Conservation (phyloP, 2,113 vertebrate species). For the Oophaga pumilio region DNA sequence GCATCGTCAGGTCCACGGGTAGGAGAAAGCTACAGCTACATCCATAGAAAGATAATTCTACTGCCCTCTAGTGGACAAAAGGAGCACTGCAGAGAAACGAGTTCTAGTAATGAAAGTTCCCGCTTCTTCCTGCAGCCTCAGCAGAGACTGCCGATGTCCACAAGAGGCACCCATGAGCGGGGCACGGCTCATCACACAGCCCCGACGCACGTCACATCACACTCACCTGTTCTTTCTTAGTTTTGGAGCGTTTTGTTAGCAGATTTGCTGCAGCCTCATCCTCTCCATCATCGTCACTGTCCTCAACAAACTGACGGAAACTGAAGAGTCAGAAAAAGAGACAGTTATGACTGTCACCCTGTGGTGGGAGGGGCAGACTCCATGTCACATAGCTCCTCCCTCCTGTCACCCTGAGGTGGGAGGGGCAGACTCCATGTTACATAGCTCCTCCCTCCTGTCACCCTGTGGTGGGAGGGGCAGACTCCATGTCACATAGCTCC, state of each 20-base stretch:
- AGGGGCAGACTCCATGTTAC: not conserved
- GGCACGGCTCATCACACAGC: too few species aligned
- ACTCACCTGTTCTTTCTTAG: constrained; percentile 80
- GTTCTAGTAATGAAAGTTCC: too few species aligned
- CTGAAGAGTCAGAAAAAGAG: constrained; percentile 61
- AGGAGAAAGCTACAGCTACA: not conserved
- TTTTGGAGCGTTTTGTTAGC: constrained; percentile 76
- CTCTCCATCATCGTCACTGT: constrained; percentile 67
- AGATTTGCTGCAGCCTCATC: constrained; percentile 62
- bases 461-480: not conserved
- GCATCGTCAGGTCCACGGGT: not conserved
- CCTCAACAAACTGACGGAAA: constrained; percentile 82
- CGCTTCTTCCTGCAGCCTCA: too few species aligned
- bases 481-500: not conserved
- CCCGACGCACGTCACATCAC: too few species aligned
- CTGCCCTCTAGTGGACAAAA: too few species aligned
- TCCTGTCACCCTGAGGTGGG: not conserved
- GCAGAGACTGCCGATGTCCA: too few species aligned
- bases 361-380: not conserved
- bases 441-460: too few species aligned
- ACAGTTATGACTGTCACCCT: not conserved
- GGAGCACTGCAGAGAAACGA: too few species aligned
- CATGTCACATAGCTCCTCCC: too few species aligned
- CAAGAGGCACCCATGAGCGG: too few species aligned
- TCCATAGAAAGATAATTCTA: too few species aligned